Conservation (phyloP, 2,113 vertebrate genomes). For the Centropus bengalensis region DNA sequence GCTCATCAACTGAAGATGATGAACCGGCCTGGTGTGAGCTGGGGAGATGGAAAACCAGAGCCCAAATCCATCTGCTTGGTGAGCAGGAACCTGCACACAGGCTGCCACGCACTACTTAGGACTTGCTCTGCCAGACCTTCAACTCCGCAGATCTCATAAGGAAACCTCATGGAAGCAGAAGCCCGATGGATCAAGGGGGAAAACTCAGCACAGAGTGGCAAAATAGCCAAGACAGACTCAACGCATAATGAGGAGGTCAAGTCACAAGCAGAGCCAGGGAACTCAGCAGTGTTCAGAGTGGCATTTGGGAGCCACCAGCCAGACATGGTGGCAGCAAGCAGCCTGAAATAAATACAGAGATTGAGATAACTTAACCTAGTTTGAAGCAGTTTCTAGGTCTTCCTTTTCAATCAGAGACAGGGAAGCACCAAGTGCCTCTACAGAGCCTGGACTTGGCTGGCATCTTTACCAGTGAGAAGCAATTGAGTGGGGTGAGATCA, state of each 20-base stretch:
- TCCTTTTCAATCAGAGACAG: neutral
- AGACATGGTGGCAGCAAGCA: neutral
- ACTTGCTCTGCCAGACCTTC: neutral
- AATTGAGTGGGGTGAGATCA: neutral
- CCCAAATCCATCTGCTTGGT: neutral
- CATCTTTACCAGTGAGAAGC: neutral
- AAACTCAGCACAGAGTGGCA: neutral
- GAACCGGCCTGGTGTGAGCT: neutral
- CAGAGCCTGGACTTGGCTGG: neutral
- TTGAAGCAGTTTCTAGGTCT: neutral
- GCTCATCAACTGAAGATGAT: neutral
- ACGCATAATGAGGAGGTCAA: neutral
- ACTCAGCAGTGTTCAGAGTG: neutral
- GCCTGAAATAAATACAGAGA: neutral
- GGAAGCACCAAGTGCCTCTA: neutral
- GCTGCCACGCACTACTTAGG: accelerated
- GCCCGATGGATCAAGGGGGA: neutral
- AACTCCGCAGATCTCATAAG: neutral
- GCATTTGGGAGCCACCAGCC: no score
- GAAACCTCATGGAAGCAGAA: neutral
- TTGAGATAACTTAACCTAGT: neutral
- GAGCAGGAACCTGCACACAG: neutral
- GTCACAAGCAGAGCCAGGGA: accelerated
- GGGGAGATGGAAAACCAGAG: neutral
- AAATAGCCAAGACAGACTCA: neutral